Evolutionary conservation across 1,140 invertebrate genomes (phyloP).

Genomic region (Uloborus diversus): DNA sequence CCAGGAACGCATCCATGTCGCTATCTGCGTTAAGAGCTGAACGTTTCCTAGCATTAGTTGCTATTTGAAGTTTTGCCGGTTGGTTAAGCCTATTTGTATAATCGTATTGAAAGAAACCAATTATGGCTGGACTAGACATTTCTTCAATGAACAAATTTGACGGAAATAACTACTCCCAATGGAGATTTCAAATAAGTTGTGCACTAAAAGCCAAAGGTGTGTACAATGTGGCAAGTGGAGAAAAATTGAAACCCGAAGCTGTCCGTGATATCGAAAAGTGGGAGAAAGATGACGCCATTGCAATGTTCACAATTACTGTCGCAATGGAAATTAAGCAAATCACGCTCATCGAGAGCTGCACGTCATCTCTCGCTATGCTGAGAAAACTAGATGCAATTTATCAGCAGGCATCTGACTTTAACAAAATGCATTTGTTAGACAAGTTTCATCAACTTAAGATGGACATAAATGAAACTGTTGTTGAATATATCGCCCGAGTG

Average conservation of each 20-base stretch:
- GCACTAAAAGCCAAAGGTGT: constrained; percentile 27
- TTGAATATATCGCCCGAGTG: background rate
- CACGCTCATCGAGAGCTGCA: background rate
- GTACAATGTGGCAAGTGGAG: background rate
- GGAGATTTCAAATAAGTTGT: constrained; percentile 13
- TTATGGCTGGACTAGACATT: background rate
- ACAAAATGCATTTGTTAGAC: constrained; percentile 14
- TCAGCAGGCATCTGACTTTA: constrained; percentile 4
- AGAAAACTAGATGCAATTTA: background rate
- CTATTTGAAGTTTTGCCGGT: too few species aligned
- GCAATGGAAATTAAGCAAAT: background rate
- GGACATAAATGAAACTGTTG: background rate
- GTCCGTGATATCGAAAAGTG: background rate
- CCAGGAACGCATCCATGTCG: too few species aligned
- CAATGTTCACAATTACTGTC: background rate
- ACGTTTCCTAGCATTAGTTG: too few species aligned
- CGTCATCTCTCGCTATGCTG: background rate
- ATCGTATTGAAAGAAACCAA: too few species aligned
- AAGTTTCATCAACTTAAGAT: constrained; percentile 17
- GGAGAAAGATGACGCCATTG: background rate
- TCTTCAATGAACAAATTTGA: background rate
- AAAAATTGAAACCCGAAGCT: background rate
- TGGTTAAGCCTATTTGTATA: too few species aligned
- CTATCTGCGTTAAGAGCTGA: too few species aligned
- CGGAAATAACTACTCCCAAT: background rate